Base-by-base conservation (phyloP, 2,797 vertebrate genomes). In the Paguma larvata region DNA sequence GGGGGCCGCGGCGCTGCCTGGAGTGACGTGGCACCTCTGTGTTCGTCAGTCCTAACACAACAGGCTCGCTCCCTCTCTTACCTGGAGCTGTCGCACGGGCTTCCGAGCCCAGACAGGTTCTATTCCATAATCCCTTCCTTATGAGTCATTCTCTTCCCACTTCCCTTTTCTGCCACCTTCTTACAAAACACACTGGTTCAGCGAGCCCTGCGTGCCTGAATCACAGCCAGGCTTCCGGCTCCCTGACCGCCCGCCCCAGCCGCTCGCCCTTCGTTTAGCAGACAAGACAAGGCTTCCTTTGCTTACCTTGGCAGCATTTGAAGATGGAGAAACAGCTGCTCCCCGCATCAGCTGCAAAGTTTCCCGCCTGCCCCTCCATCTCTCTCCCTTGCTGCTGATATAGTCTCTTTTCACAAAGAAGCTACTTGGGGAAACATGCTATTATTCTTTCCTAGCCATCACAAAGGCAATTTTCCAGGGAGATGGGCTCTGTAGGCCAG, bases 391-490 rank as follows among this genome's bases (percentile, higher is more conserved):
- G n/a, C 59, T 41, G 59, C n/a, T 90, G 87, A 46, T 51, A 27
- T 65, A 3, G 10, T 88, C 8, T 67, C 67, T 92, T 92, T 67
- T 56, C 91, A 65, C 84, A 62, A 67, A 86, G 34, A 41, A 51
- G 68, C 34, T 44, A 53, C 92, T 73, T 27, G 53, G 46, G 67
- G 59, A 85, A 97, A 56, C 53, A 3, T 68, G 48, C 63, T 62
- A 30, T 80, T 92, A 80, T 67, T 65, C 70, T 16, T 78, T 87
- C 44, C 78, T 44, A 53, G 38, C n/a, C 85, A 10, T 41, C 75
- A 89, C 51, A 65, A 70, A 95, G 79, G 72, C 83, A 46, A 65
- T 79, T 88, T 93, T 62, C 80, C 73, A 79, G 77, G 38, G 38
- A 94, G 65, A 85, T 18, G 13, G 56, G 38, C 53, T 84, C 34